Conservation (phyloP, 1,140 invertebrate species). For the Melanaphis sacchari region DNA sequence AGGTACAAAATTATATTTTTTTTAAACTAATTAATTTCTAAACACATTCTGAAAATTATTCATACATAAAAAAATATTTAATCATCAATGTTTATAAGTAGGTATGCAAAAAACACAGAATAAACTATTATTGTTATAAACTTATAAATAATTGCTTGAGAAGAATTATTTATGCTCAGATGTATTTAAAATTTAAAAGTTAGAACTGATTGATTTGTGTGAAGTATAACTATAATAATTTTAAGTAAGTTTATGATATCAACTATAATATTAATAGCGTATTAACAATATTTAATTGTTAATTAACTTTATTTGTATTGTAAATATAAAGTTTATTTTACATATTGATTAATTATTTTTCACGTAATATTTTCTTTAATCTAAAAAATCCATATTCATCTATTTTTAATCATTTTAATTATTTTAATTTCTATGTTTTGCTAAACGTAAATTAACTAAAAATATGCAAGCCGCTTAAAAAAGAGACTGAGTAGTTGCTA, state of each 20-base stretch:
- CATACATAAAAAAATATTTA: neutral
- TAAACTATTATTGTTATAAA: neutral
- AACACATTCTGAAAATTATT: neutral
- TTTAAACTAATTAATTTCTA: neutral
- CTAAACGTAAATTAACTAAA: neutral
- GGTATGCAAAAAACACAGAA: neutral
- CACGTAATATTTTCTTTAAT: too few species aligned
- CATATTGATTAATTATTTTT: too few species aligned
- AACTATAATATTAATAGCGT: neutral
- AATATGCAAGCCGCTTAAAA: neutral
- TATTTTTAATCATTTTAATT: too few species aligned
- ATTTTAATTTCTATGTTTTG: neutral
- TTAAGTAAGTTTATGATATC: neutral
- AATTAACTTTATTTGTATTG: neutral
- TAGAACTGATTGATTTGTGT: neutral
- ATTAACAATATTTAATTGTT: neutral
- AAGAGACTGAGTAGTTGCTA: neutral
- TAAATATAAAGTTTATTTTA: too few species aligned
- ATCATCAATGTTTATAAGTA: neutral
- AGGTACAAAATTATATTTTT: neutral
- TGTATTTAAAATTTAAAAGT: neutral
- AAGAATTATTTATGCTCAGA: neutral
- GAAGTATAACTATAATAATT: neutral
- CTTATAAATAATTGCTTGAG: neutral
- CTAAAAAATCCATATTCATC: neutral